A percentile compares a stretch with the other conserved stretches of the same genome.
Evolutionary conservation across 1,140 invertebrate species (phyloP).

Genomic region (Orius insidiosus): DNA sequence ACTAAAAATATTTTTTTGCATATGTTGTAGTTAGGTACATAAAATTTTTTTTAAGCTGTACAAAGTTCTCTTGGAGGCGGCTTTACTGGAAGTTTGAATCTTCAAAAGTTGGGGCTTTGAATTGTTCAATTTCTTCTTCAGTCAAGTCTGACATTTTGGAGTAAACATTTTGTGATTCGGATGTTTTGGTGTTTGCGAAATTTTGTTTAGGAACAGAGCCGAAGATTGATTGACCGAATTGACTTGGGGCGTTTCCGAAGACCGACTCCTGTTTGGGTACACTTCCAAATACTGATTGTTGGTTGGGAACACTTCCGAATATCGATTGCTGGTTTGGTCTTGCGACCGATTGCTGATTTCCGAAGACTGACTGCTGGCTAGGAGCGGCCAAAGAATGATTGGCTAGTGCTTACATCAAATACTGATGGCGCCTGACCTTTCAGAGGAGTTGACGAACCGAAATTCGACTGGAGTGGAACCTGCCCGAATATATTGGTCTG

Average conservation of each 20-base stretch:
- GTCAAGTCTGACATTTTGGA: constrained; percentile 13
- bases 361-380: no score
- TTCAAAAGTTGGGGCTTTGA: constrained; percentile 14
- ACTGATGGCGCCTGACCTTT: no score
- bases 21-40: no score
- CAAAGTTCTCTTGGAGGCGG: constrained; percentile 15
- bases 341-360: no score
- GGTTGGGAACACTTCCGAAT: background rate
- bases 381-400: no score
- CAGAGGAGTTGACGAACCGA: no score
- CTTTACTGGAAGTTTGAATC: constrained; percentile 14
- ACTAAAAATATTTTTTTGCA: no score
- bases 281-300: background rate
- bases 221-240: background rate
- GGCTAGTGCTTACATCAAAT: no score
- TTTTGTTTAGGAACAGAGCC: background rate
- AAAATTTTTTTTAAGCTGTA: background rate
- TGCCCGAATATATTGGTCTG: no score
- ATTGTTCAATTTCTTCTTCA: constrained; percentile 14
- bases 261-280: no score
- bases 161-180: constrained; percentile 10
- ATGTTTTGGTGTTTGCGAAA: background rate
- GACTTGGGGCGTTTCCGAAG: background rate
- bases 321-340: background rate
- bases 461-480: no score